Base-by-base conservation (phyloP, 2,797 vertebrate genomes). In the Anabas testudineus region DNA sequence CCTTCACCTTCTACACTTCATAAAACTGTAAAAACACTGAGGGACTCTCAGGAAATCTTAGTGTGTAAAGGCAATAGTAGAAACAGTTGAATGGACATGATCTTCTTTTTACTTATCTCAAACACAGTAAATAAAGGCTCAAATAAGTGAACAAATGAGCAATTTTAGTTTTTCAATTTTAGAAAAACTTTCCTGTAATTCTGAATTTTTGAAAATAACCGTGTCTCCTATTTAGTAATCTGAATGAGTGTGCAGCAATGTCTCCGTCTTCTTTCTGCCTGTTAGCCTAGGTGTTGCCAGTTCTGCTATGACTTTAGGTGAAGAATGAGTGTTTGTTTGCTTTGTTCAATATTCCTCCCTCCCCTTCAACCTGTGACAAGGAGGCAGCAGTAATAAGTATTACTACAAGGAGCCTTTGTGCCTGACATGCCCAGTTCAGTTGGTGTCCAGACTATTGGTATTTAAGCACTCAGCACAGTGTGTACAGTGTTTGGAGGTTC, bases 321-420 rank as follows among this genome's bases (percentile, higher is more conserved):
- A 74, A 47, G 47, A 76, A 78, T 80, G 79, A 67, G 72, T 45
- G 37, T 60, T 1, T 87, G 63, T 90, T 89, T 88, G 76, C 86
- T 71, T 63, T 81, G 18, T 46, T 58, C 36, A 1, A 7, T 74
- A 19, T 67, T 54, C 56, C 69, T 83, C 82, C 86, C 81, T 77
- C 83, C 71, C 69, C 71, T 75, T 73, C 51, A 28, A n/a, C 70
- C 14, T 34, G 63, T 74, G 80, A 53, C 76, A 81, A 74, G 68
- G 59, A 66, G 70, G 78, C 76, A 64, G 71, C 36, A 72, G 66
- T 76, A 76, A 53, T 54, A 78, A 69, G 75, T 42, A 24, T 42
- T 61, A 43, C 70, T 74, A 77, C 66, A 75, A 72, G 74, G 39
- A 67, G 56, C n/a, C 37, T 52, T 22, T 46, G 48, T 73, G 56